Evolutionary conservation across 2,113 vertebrate genomes (phyloP).

Genomic region (Copsychus sechellarum): DNA sequence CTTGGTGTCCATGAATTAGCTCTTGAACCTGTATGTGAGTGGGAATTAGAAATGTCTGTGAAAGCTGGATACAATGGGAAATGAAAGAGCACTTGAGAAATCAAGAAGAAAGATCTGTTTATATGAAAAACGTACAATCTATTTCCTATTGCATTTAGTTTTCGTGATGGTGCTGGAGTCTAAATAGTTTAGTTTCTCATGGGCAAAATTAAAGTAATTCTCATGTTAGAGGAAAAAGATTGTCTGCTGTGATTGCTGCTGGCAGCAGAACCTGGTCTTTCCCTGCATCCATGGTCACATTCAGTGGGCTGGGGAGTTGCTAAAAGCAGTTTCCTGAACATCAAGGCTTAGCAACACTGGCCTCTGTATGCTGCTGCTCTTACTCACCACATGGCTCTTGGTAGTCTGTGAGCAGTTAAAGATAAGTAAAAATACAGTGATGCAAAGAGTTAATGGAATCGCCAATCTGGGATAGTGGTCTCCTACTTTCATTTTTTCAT

Average conservation of each 20-base stretch:
- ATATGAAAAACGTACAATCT: background rate
- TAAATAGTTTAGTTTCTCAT: constrained; percentile 29
- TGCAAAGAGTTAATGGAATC: constrained; percentile 28
- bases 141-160: background rate
- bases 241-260: background rate
- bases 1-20: background rate
- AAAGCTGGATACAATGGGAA: background rate
- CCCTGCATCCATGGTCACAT: background rate
- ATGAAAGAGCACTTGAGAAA: constrained; percentile 4
- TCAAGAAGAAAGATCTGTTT: background rate
- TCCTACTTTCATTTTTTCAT: constrained; percentile 42
- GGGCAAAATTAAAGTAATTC: constrained; percentile 23
- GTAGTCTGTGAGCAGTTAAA: background rate
- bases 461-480: background rate
- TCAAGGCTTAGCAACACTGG: background rate
- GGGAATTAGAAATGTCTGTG: background rate
- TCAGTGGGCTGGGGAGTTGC: background rate
- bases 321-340: background rate
- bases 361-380: background rate
- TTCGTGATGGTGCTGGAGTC: background rate
- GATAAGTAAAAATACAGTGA: constrained; percentile 26
- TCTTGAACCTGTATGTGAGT: background rate
- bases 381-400: background rate
- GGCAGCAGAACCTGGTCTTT: background rate
- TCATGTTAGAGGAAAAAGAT: background rate